Conservation (phyloP, 2,797 vertebrate genomes). For the Ptychadena robeensis region DNA sequence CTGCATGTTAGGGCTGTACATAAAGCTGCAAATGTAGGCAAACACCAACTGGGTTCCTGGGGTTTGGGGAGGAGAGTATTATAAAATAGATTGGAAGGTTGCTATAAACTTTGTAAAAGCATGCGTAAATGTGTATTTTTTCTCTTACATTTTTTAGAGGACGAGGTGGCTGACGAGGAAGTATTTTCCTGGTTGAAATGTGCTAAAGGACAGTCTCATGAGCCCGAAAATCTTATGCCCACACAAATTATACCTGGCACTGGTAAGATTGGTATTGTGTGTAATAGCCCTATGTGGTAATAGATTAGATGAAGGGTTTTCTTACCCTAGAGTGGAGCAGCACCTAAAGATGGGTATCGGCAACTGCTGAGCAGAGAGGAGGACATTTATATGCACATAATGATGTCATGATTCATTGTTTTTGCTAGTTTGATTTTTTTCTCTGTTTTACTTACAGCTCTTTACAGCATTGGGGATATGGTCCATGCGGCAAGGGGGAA, state of each 20-base stretch:
- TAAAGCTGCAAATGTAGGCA: too few relatives aligned
- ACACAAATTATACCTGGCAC: slow-evolving; percentile 98
- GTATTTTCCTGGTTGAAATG: slow-evolving; percentile 98
- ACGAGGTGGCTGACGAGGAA: slow-evolving; percentile 90
- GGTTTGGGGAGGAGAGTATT: too few relatives aligned
- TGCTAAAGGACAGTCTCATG: slow-evolving; percentile 97
- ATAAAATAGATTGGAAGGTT: too few relatives aligned
- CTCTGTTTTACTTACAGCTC: slow-evolving; percentile 76
- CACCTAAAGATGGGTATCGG: background rate
- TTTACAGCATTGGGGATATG: slow-evolving; percentile 99
- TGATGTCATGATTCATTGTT: too few relatives aligned
- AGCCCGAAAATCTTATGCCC: slow-evolving; percentile 98
- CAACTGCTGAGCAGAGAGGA: background rate
- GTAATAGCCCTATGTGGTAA: background rate
- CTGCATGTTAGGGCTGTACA: too few relatives aligned
- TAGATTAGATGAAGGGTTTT: too few relatives aligned
- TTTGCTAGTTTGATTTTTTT: background rate
- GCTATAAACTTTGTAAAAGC: too few relatives aligned
- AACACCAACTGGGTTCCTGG: too few relatives aligned
- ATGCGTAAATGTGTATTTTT: too few relatives aligned
- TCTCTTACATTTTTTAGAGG: slow-evolving; percentile 76
- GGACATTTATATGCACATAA: too few relatives aligned
- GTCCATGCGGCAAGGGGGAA: slow-evolving; percentile 96
- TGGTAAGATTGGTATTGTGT: slow-evolving; percentile 78
- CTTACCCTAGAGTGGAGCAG: background rate